Percentiles rank a stretch among this genome's conserved stretches.
Conservation (phyloP, 2,888 invertebrate species). For the Trypoxylon attenuatum region DNA sequence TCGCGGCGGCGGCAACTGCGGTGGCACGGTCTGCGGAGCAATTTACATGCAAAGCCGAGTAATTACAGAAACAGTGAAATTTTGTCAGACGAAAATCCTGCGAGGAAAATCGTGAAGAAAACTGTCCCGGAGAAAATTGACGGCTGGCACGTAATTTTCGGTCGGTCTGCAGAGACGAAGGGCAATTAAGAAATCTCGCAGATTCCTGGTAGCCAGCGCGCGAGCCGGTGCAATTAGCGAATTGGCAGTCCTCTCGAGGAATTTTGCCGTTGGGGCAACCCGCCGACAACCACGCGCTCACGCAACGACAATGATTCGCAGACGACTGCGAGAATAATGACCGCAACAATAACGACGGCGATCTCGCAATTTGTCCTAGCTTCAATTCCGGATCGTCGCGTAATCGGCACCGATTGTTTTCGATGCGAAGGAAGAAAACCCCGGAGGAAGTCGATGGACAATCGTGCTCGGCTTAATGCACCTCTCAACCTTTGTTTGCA, state of each 20-base stretch:
- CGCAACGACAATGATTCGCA: background rate
- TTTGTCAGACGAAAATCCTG: background rate
- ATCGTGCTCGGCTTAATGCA: background rate
- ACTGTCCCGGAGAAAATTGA: constrained; percentile 1
- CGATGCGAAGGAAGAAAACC: too few relatives aligned
- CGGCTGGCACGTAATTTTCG: constrained; percentile 11
- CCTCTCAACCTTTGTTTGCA: background rate
- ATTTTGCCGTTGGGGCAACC: constrained; percentile 44
- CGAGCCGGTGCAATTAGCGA: constrained; percentile 67
- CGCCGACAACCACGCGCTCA: constrained; percentile 7
- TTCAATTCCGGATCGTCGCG: too few relatives aligned
- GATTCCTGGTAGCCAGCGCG: constrained; percentile 67
- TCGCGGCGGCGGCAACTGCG: background rate
- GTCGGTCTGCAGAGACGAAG: constrained; percentile 37
- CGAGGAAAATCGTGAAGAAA: background rate
- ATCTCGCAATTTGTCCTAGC: background rate
- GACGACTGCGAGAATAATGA: background rate
- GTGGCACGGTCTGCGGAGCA: background rate
- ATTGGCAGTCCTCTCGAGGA: constrained; percentile 64
- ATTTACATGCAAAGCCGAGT: constrained; percentile 11
- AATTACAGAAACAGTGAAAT: background rate
- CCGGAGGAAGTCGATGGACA: background rate
- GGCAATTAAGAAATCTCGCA: constrained; percentile 71
- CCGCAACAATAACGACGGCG: background rate
- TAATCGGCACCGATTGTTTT: too few relatives aligned